Percentiles rank a stretch among this genome's conserved stretches.
Evolutionary conservation across 1,140 invertebrate species (phyloP).

Genomic region (Zaprionus ornatus): DNA sequence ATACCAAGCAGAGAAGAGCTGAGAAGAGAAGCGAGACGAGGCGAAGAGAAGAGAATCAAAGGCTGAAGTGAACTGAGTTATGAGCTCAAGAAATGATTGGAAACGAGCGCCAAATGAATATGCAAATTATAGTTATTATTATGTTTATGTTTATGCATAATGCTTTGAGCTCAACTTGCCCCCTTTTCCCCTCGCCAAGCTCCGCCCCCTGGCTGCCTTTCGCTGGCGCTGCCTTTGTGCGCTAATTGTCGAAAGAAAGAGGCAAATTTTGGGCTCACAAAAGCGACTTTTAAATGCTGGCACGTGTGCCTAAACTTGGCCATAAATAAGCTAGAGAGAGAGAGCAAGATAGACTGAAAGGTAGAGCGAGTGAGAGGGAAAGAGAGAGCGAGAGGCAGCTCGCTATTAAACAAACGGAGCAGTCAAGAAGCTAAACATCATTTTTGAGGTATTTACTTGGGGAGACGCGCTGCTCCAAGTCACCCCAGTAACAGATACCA

Average conservation of each 20-base stretch:
- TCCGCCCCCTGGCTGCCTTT: background rate
- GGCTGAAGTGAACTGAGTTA: conserved; percentile 51
- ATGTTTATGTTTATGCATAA: conserved; percentile 73
- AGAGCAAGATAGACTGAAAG: background rate
- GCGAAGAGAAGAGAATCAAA: background rate
- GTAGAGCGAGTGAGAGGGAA: no score
- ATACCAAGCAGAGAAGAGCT: background rate
- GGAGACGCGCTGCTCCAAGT: conserved; percentile 12
- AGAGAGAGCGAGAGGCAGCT: background rate
- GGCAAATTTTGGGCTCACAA: conserved; percentile 22
- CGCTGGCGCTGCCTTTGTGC: conserved; percentile 47
- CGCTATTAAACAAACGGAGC: conserved; percentile 33
- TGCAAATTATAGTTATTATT: conserved; percentile 80
- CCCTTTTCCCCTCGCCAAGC: background rate
- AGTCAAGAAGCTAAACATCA: conserved; percentile 31
- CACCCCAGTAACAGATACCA: background rate
- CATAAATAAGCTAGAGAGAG: conserved; percentile 44
- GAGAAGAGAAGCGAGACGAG: background rate
- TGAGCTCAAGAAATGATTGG: conserved; percentile 66
- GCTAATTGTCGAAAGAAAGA: conserved; percentile 56
- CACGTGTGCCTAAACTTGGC: conserved; percentile 61
- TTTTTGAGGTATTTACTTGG: conserved; percentile 10
- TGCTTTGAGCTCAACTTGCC: conserved; percentile 44
- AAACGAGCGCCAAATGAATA: conserved; percentile 62
- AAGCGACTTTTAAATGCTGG: conserved; percentile 53